Evolutionary conservation across 2,797 vertebrate genomes (phyloP).

Genomic region (Sebastes hopkinsi): DNA sequence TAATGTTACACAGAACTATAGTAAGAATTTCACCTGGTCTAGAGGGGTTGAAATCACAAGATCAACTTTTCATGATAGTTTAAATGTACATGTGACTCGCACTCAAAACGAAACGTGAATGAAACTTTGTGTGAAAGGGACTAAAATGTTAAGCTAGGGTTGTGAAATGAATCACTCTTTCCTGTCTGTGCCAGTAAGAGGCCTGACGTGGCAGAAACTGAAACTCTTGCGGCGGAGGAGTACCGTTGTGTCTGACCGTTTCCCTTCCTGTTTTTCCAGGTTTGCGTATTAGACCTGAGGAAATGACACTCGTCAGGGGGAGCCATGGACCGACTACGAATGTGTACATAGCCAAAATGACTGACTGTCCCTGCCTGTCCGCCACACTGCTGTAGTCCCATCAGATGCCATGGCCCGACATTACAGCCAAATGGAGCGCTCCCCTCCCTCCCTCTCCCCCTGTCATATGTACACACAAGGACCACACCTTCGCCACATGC

Average conservation of each 20-base stretch:
- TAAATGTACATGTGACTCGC: background rate
- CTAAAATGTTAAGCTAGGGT: background rate
- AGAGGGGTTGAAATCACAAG: background rate
- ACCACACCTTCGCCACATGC: slow-evolving; percentile 60
- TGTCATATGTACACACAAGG: slow-evolving; percentile 71
- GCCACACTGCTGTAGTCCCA: slow-evolving; percentile 96
- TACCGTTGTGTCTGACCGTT: background rate
- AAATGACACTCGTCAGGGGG: slow-evolving; percentile 94
- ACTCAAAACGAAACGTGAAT: background rate
- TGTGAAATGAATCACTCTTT: background rate
- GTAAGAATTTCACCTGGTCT: background rate
- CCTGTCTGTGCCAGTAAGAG: background rate
- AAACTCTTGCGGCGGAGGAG: background rate
- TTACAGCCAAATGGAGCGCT: slow-evolving; percentile 78
- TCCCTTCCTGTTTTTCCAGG: slow-evolving; percentile 78
- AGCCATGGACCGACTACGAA: slow-evolving; percentile 99
- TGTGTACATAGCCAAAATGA: slow-evolving; percentile 99
- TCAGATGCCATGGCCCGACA: slow-evolving; percentile 90
- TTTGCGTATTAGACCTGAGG: slow-evolving; percentile 99
- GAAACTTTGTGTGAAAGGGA: background rate
- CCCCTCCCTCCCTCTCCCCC: slow-evolving; percentile 65
- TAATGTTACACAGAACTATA: background rate
- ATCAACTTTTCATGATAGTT: background rate
- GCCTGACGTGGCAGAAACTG: background rate
- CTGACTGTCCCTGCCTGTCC: slow-evolving; percentile 92